A percentile compares a stretch with the other conserved stretches of the same genome.
Conservation (phyloP, 2,113 vertebrate genomes). For the Larimichthys crocea region DNA sequence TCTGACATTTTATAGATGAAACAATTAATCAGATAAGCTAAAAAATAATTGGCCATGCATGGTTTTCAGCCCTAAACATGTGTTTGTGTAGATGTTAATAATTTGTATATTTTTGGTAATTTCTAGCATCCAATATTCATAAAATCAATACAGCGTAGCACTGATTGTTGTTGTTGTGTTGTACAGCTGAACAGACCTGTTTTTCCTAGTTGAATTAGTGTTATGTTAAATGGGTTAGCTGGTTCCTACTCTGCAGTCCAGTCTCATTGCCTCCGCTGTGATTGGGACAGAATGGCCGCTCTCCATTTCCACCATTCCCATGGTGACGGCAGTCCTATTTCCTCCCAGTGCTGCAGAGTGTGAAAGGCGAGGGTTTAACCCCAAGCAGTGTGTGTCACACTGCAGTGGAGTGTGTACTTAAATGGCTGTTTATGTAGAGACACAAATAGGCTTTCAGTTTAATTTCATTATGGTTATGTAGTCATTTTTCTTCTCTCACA, state of each 20-base stretch:
- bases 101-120: background rate
- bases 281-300: slow-evolving; percentile 56
- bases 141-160: background rate
- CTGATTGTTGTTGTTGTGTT: background rate
- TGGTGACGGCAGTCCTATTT: slow-evolving; percentile 50
- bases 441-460: background rate
- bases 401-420: slow-evolving; percentile 29
- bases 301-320: slow-evolving; percentile 61
- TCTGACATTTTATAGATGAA: background rate
- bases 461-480: background rate
- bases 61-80: background rate
- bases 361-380: slow-evolving; percentile 33
- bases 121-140: background rate
- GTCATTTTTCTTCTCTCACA: background rate
- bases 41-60: background rate
- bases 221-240: slow-evolving; percentile 55
- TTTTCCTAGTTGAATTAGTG: slow-evolving; percentile 25
- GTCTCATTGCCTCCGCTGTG: slow-evolving; percentile 41
- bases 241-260: slow-evolving; percentile 62
- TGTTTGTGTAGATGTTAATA: background rate
- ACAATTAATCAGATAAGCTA: background rate
- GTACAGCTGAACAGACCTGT: background rate
- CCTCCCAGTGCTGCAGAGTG: slow-evolving; percentile 38
- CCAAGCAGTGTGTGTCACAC: slow-evolving; percentile 35
- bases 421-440: slow-evolving; percentile 7